Percentiles rank a stretch among this genome's conserved stretches.
Conservation (phyloP, 1,140 invertebrate genomes). For the Hydropsyche tenuis region DNA sequence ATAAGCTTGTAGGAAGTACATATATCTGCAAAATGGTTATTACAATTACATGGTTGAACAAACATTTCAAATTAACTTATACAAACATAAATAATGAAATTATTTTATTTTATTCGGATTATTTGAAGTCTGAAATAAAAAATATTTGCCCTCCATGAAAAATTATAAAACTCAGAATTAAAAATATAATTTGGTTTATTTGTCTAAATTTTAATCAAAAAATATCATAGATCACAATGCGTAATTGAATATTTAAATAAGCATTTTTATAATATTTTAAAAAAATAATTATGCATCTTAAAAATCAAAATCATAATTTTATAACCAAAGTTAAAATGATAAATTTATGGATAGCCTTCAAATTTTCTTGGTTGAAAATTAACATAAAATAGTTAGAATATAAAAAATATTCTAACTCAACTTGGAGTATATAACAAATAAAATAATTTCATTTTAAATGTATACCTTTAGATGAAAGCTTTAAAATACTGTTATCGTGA, state of each 20-base stretch:
- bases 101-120: background rate
- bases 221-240: too few relatives aligned
- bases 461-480: background rate
- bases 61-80: background rate
- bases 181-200: too few relatives aligned
- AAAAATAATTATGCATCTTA: too few relatives aligned
- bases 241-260: too few relatives aligned
- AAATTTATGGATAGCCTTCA: too few relatives aligned
- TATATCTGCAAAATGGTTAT: conserved; percentile 42
- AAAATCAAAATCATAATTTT: too few relatives aligned
- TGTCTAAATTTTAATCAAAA: too few relatives aligned
- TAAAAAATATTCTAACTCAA: background rate
- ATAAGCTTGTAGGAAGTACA: conserved; percentile 43
- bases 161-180: too few relatives aligned
- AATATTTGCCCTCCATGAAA: background rate
- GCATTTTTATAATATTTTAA: too few relatives aligned
- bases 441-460: background rate
- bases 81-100: background rate
- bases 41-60: conserved; percentile 34
- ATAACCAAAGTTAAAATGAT: too few relatives aligned
- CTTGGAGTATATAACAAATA: background rate
- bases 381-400: too few relatives aligned
- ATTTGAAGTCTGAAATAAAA: background rate
- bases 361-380: too few relatives aligned
- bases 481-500: conserved; percentile 24